Base-by-base conservation (phyloP, 2,888 invertebrate genomes). In the Noctua janthe region DNA sequence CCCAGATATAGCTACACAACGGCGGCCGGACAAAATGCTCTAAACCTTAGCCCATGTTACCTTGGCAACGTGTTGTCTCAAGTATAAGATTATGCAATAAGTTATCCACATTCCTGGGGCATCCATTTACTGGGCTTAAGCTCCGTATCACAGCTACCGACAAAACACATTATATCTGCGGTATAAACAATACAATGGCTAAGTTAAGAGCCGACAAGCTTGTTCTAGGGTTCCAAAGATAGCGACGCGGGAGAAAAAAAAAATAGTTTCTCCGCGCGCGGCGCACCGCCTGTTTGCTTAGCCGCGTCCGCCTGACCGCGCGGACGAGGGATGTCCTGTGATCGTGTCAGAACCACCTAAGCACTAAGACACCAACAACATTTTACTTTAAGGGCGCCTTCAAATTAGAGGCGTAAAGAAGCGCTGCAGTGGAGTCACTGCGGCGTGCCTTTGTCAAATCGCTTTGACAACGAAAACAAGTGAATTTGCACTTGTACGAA, bases 151-250 rank as follows among this genome's bases (percentile, higher is more conserved):
- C 91, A 91, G 93, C 93, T 95, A 94, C 95, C 94, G 94, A 95
- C 96, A 95, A 95, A 96, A 95, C 96, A 96, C 94, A 95, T 95
- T 96, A 95, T 95, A 95, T 95, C 95, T 93, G 88, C 91, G 91
- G 93, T 94, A 86, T 89, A 95, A 95, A 96, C 96, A 96, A 96
- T 96, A 94, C 95, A 95, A 96, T 95, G 95, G 96, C 91, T 92
- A 90, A 94, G 92, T 93, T 93, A 92, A 93, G 91, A 93, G 94
- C 93, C 92, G 94, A 93, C 93, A 92, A 92, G 88, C 64, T 70
- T 73, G 74, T 69, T 87, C 83, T 54, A 70, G 88, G 93, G 70
- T 74, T 4, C 6, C 79, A 91, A 59, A 94, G 83, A 0, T 1
- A 91, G 94, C 93, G 93, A 70, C 7, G 29, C 29, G 29, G 29